These are phyloP conservation scores for Gallinago paraguaiae DNA, from an alignment of 2,113 vertebrate genomes.

Conservation along the genomic window DNA sequence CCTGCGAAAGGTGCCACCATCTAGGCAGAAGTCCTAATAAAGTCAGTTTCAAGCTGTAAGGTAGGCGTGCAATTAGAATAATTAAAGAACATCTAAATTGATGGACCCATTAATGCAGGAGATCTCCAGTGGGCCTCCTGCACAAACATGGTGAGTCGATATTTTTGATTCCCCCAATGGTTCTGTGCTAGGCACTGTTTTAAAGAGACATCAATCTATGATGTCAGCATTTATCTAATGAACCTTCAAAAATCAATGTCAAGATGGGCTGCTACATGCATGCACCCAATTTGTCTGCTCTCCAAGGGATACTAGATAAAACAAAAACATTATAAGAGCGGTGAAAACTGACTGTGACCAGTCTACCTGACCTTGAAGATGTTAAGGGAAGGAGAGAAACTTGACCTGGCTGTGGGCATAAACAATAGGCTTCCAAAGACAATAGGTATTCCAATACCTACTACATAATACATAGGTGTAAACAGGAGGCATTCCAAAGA, in stretches of 20 bases:
- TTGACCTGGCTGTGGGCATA: not conserved
- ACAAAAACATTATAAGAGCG: conserved; percentile 28
- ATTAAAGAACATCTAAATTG: conserved; percentile 88
- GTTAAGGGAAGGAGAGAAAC: not conserved
- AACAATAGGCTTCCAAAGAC: not conserved
- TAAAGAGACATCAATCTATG: conserved; percentile 99
- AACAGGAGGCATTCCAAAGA: not conserved
- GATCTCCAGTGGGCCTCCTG: conserved; percentile 76
- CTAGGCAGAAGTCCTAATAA: conserved; percentile 59
- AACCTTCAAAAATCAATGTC: conserved; percentile 94
- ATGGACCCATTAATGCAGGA: conserved; percentile 82
- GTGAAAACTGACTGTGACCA: conserved; percentile 15
- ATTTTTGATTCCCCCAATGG: conserved; percentile 91
- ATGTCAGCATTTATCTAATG: conserved; percentile 99
- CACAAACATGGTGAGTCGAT: conserved; percentile 85
- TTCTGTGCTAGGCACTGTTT: conserved; percentile 88
- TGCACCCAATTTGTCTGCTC: conserved; percentile 70
- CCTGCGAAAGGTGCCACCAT: conserved; percentile 5
- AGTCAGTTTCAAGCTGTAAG: conserved; percentile 75
- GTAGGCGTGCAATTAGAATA: conserved; percentile 86
- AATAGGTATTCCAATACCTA: not conserved
- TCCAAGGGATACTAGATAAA: conserved; percentile 40
- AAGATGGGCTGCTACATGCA: conserved; percentile 78
- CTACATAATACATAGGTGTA: not conserved
- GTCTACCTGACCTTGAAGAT: conserved; percentile 6